Conservation (phyloP, 1,140 invertebrate genomes). For the Drosophila sturtevanti region DNA sequence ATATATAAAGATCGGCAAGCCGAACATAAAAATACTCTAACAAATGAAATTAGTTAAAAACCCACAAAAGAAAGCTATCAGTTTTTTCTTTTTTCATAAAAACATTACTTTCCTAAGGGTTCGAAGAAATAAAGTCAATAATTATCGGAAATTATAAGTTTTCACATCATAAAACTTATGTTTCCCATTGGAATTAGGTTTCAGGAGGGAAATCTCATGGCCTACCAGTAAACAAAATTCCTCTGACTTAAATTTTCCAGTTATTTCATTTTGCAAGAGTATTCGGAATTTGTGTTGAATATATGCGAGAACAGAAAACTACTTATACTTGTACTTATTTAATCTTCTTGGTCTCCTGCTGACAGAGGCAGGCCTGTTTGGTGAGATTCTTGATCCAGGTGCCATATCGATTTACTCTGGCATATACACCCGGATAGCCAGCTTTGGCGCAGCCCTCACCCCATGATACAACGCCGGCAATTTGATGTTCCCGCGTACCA, state of each 20-base stretch:
- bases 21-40: conserved; percentile 26
- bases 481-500: conserved; percentile 78
- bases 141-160: neutral
- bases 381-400: conserved; percentile 89
- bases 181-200: neutral
- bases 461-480: conserved; percentile 89
- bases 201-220: no score
- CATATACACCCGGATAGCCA: conserved; percentile 93
- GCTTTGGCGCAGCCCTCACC: conserved; percentile 91
- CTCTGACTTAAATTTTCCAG: no score
- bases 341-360: conserved; percentile 76
- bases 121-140: no score
- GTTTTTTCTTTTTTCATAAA: neutral
- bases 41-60: neutral
- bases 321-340: conserved; percentile 46
- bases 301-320: conserved; percentile 1
- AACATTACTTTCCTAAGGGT: neutral
- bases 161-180: neutral
- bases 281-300: conserved; percentile 2
- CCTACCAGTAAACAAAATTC: no score
- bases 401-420: conserved; percentile 89
- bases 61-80: neutral
- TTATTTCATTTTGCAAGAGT: conserved; percentile 20
- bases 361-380: conserved; percentile 87
- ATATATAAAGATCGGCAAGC: conserved; percentile 15